Percentiles rank a stretch among this genome's conserved stretches.
Evolutionary conservation across 1,140 invertebrate genomes (phyloP).

Genomic region (Drosophila busckii): DNA sequence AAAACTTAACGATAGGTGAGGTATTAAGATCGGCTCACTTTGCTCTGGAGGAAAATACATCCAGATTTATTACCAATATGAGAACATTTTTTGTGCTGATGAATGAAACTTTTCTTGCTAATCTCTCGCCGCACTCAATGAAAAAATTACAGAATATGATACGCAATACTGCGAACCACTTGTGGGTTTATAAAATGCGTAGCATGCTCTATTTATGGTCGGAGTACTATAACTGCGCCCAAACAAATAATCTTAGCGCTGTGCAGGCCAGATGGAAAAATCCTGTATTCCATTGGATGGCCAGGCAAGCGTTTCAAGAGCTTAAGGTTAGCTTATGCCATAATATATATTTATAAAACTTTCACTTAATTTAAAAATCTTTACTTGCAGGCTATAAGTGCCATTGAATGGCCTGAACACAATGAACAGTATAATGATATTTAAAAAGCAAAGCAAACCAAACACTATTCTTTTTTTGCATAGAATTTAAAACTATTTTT

Average conservation of each 20-base stretch:
- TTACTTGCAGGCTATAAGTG: slow-evolving; percentile 45
- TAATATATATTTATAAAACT: not conserved
- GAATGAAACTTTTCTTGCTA: slow-evolving; percentile 36
- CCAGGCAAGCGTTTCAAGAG: slow-evolving; percentile 51
- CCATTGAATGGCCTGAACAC: slow-evolving; percentile 30
- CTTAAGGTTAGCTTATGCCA: slow-evolving; percentile 33
- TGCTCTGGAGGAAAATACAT: slow-evolving; percentile 12
- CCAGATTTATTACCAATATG: slow-evolving; percentile 1
- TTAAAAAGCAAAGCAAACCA: no score
- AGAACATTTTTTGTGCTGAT: slow-evolving; percentile 31
- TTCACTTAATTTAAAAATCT: not conserved
- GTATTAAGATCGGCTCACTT: slow-evolving; percentile 9
- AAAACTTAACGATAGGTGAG: not conserved
- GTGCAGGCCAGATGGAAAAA: slow-evolving; percentile 19
- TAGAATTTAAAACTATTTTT: no score
- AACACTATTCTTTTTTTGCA: no score
- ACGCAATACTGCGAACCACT: slow-evolving; percentile 33
- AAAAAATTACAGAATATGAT: slow-evolving; percentile 43
- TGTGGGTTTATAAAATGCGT: slow-evolving; percentile 51
- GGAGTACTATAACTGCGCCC: slow-evolving; percentile 1
- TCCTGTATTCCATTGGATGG: slow-evolving; percentile 55
- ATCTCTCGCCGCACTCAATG: slow-evolving; percentile 1
- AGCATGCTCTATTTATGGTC: slow-evolving; percentile 44
- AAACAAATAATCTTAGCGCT: not conserved
- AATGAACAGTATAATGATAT: slow-evolving; percentile 11